Evolutionary conservation across 2,113 vertebrate species (phyloP).

Genomic region (Mastomys coucha): DNA sequence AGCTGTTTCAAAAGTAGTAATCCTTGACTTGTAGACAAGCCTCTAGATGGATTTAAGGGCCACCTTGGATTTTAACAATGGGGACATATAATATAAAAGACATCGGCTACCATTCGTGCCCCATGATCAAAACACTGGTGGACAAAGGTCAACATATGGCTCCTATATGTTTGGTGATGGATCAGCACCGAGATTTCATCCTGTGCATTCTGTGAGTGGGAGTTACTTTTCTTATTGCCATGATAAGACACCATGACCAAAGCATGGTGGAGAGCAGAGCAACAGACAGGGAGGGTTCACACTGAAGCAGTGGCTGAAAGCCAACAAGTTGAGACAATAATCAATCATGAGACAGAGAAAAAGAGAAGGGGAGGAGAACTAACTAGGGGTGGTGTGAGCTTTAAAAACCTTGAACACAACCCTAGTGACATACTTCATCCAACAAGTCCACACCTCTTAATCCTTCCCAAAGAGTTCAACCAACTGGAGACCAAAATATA

Average conservation of each 20-base stretch:
- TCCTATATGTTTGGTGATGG: not conserved
- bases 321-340: not conserved
- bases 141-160: not conserved
- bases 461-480: not conserved
- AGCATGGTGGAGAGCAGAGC: not conserved
- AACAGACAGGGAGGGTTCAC: no score
- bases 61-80: not conserved
- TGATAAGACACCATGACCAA: not conserved
- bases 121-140: not conserved
- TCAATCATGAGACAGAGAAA: not conserved
- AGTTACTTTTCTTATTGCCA: not conserved
- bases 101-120: not conserved
- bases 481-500: not conserved
- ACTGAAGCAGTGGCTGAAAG: not conserved
- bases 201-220: not conserved
- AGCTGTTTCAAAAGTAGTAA: not conserved
- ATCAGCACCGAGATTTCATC: not conserved
- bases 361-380: no score
- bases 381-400: no score
- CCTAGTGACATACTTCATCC: not conserved
- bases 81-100: rapidly evolving
- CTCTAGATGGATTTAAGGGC: no score
- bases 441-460: not conserved
- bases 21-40: not conserved
- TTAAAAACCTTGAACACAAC: not conserved